Percentiles rank a stretch among this genome's conserved stretches.
phyloP scores from a whole-genome alignment of 1,140 invertebrate genomes.

The Diorhabda elongata region DNA sequence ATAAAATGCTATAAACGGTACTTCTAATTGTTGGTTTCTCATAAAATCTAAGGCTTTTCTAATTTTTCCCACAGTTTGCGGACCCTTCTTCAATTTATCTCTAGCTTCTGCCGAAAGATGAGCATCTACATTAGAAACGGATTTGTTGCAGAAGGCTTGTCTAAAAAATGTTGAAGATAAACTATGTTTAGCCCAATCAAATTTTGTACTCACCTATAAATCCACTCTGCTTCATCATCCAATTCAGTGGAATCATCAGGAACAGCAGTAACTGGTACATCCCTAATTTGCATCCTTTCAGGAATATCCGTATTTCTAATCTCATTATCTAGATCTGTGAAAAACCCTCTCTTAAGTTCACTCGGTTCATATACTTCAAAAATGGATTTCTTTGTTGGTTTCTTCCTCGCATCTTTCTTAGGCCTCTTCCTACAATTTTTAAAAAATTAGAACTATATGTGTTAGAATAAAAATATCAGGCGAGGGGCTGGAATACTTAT shows the following conservation, averaged over 20 bases:
- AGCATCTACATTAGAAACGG: conserved; percentile 72
- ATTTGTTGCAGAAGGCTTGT: conserved; percentile 81
- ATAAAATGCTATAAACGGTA: conserved; percentile 98
- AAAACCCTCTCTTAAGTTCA: conserved; percentile 93
- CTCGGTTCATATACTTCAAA: conserved; percentile 96
- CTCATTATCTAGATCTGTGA: conserved; percentile 92
- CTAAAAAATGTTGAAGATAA: conserved; percentile 37
- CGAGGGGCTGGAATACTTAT: no score
- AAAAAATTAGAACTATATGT: no score
- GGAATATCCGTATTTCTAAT: conserved; percentile 86
- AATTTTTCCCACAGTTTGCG: conserved; percentile 79
- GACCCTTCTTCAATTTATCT: conserved; percentile 55
- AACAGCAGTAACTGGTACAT: conserved; percentile 79
- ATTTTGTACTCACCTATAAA: conserved; percentile 60
- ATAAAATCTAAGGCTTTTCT: conserved; percentile 94
- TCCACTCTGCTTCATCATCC: conserved; percentile 95
- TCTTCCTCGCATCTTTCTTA: conserved; percentile 73
- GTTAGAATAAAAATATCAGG: no score
- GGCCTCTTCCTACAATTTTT: conserved; percentile 48
- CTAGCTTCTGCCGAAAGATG: conserved; percentile 52
- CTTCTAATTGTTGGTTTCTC: conserved; percentile 90
- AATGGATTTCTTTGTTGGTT: conserved; percentile 82
- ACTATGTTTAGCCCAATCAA: neutral
- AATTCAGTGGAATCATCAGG: conserved; percentile 82
- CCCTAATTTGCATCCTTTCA: conserved; percentile 87